These are phyloP conservation scores for Ceratothoa steindachneri DNA, from an alignment of 2,888 invertebrate species.

Conservation along the genomic window DNA sequence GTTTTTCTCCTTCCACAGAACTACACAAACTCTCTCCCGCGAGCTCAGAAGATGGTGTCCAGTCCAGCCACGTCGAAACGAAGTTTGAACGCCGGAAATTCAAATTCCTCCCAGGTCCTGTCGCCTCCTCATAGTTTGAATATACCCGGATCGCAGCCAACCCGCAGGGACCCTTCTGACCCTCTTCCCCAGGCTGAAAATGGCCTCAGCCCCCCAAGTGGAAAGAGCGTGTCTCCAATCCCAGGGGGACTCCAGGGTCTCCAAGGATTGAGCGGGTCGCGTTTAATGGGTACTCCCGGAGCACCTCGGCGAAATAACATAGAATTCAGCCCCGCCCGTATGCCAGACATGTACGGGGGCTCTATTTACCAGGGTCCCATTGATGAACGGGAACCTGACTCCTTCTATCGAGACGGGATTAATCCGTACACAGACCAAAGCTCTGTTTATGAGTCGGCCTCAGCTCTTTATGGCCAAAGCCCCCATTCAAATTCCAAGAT, in stretches of 20 bases:
- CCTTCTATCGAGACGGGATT: neutral
- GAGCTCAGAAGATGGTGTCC: constrained; percentile 23
- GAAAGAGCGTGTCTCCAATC: constrained; percentile 5
- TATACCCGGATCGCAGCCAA: neutral
- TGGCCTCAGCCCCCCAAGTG: constrained; percentile 2
- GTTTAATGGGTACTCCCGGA: constrained; percentile 38
- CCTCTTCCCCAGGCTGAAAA: constrained; percentile 17
- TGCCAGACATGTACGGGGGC: constrained; percentile 42
- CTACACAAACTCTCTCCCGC: constrained; percentile 45
- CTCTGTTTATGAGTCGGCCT: constrained; percentile 40
- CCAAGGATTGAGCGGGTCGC: constrained; percentile 45
- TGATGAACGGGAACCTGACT: constrained; percentile 18
- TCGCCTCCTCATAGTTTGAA: neutral
- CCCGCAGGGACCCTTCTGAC: constrained; percentile 24
- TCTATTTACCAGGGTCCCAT: constrained; percentile 35
- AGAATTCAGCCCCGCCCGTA: constrained; percentile 22
- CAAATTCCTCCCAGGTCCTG: neutral
- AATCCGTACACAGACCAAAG: constrained; percentile 32
- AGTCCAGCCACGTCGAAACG: constrained; percentile 31
- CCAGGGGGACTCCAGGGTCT: constrained; percentile 40
- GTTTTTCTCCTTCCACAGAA: no score
- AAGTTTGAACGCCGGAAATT: constrained; percentile 36
- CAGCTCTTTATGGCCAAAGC: constrained; percentile 31
- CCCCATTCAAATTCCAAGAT: constrained; percentile 4
- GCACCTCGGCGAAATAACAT: constrained; percentile 27